Percentiles rank a stretch among this genome's conserved stretches.
Evolutionary conservation across 2,113 vertebrate genomes (phyloP).

Genomic region (Sula dactylatra): DNA sequence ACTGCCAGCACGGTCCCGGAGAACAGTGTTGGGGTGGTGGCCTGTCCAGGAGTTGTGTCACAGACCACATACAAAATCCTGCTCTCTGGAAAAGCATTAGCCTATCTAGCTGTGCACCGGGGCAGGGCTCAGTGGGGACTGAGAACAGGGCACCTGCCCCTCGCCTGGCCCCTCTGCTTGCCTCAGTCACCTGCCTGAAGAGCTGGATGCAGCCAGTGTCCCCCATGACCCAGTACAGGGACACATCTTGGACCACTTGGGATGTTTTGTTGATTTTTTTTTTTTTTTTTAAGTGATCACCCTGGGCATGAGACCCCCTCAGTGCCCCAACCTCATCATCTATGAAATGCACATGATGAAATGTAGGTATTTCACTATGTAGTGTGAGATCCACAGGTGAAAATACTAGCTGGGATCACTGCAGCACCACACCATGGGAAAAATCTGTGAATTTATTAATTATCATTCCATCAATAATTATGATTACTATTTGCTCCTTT

Average conservation of each 20-base stretch:
- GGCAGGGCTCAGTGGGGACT: background rate
- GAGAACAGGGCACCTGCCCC: background rate
- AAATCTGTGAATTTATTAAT: background rate
- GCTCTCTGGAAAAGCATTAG: background rate
- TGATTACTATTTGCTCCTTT: background rate
- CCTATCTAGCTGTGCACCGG: background rate
- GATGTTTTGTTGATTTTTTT: background rate
- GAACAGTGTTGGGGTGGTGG: background rate
- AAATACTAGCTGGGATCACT: background rate
- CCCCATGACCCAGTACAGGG: background rate
- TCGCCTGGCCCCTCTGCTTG: background rate
- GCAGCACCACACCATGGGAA: background rate
- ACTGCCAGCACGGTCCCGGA: rapidly evolving
- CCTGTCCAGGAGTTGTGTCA: background rate
- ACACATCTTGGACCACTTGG: rapidly evolving
- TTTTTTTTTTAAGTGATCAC: background rate
- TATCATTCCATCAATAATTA: background rate
- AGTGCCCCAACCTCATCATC: background rate
- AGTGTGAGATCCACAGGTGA: background rate
- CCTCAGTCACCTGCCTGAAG: background rate
- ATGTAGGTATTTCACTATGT: background rate
- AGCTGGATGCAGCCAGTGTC: background rate
- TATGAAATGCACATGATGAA: background rate
- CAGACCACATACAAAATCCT: background rate
- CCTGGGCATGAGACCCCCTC: background rate